Conservation (phyloP, 2,888 invertebrate genomes). For the Zygaena filipendulae region DNA sequence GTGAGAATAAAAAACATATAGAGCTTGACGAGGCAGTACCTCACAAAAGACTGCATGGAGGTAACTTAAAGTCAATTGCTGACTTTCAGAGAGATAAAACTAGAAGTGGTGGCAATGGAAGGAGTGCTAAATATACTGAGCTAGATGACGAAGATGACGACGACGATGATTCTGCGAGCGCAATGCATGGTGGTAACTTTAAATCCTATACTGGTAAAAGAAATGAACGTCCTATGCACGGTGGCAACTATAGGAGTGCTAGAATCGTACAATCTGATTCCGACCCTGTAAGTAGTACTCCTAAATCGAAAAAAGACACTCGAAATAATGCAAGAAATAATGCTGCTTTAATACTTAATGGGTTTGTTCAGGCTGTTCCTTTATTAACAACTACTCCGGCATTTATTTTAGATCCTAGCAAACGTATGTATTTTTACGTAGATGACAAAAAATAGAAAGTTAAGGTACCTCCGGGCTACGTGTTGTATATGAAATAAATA, state of each 20-base stretch:
- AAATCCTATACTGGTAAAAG: conserved; percentile 26
- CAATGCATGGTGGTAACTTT: conserved; percentile 27
- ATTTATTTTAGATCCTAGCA: conserved; percentile 58
- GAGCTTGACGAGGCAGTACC: conserved; percentile 24
- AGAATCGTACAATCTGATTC: conserved; percentile 27
- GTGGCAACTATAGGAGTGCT: conserved; percentile 53
- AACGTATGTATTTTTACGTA: conserved; percentile 61
- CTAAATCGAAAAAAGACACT: conserved; percentile 17
- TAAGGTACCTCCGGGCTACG: no score
- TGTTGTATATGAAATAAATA: no score
- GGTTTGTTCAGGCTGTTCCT: conserved; percentile 46
- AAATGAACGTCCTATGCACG: conserved; percentile 34
- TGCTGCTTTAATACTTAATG: conserved; percentile 42
- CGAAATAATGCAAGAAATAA: conserved; percentile 25
- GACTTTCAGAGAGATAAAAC: not conserved
- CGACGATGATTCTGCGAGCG: conserved; percentile 20
- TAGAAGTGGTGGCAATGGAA: conserved; percentile 15
- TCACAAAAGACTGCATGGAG: conserved; percentile 29
- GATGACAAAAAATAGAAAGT: conserved; percentile 29
- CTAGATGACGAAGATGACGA: conserved; percentile 31
- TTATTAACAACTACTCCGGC: conserved; percentile 43
- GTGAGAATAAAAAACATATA: conserved; percentile 32
- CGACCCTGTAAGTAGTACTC: conserved; percentile 15
- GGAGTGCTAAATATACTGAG: conserved; percentile 39
- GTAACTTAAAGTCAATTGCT: conserved; percentile 26